Evolutionary conservation across 2,888 invertebrate species (phyloP).

Genomic region (Polymixis flavicincta): DNA sequence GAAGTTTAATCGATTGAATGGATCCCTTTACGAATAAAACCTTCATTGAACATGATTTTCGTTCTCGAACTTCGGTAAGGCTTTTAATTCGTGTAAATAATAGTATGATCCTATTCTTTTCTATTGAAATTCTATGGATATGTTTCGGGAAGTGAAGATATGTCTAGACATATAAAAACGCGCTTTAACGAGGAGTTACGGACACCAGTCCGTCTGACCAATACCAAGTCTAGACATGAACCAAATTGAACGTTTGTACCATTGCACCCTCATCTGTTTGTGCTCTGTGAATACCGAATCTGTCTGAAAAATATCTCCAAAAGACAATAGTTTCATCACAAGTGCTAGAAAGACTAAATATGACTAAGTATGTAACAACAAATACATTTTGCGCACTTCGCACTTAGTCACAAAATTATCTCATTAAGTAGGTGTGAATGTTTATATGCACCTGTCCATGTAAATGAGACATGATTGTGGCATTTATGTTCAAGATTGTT

Average conservation of each 20-base stretch:
- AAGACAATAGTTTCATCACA: slow-evolving; percentile 1
- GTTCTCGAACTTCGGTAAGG: neutral
- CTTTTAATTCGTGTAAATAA: neutral
- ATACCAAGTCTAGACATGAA: neutral
- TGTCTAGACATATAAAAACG: too few relatives aligned
- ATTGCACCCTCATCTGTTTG: neutral
- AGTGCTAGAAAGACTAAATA: neutral
- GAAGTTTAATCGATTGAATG: neutral
- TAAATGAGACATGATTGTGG: slow-evolving; percentile 35
- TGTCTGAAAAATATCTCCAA: neutral
- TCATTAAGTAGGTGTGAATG: slow-evolving; percentile 21
- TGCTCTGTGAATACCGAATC: neutral
- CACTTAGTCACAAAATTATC: slow-evolving; percentile 31
- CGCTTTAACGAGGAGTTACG: too few relatives aligned
- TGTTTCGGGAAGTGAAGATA: neutral
- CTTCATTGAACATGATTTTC: neutral
- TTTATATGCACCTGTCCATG: slow-evolving; percentile 36
- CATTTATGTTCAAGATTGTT: slow-evolving; percentile 17
- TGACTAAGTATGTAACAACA: slow-evolving; percentile 3
- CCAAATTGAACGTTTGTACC: neutral
- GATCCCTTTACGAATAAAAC: slow-evolving; percentile 6
- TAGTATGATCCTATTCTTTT: too few relatives aligned
- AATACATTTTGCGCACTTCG: slow-evolving; percentile 20
- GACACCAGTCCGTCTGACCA: too few relatives aligned
- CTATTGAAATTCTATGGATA: neutral